phyloP scores from a whole-genome alignment of 2,888 invertebrate species.

The Lithophane semibrunnea region DNA sequence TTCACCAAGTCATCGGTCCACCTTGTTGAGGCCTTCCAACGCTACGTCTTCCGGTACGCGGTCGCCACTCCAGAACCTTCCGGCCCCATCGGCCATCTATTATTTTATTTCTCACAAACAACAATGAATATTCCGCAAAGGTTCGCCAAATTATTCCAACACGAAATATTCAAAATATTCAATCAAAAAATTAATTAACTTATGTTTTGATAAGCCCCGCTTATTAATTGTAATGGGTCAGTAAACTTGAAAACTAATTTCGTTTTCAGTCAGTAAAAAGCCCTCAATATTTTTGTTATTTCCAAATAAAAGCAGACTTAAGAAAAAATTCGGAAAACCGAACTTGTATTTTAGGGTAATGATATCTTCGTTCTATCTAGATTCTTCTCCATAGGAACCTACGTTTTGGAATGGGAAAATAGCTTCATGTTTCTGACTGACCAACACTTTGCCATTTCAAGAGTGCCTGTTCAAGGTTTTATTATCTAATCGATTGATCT shows the following conservation, averaged over 20 bases:
- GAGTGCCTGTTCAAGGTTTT: not conserved
- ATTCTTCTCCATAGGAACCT: not conserved
- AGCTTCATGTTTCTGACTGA: not conserved
- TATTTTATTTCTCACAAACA: not conserved
- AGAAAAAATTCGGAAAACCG: slow-evolving; percentile 1
- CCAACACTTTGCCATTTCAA: not conserved
- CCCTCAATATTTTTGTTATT: slow-evolving; percentile 50
- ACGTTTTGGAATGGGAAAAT: not conserved
- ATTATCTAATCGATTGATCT: too few relatives aligned
- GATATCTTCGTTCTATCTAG: not conserved
- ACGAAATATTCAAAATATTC: slow-evolving; percentile 57
- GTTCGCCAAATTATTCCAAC: slow-evolving; percentile 31
- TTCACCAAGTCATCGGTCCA: not conserved
- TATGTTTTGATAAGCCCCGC: slow-evolving; percentile 59
- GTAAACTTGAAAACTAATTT: slow-evolving; percentile 66
- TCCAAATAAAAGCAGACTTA: slow-evolving; percentile 19
- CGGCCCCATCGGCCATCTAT: not conserved
- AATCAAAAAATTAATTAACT: slow-evolving; percentile 67
- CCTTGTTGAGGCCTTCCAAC: not conserved
- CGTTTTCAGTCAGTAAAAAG: slow-evolving; percentile 45
- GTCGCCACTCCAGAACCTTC: not conserved
- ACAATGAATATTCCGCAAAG: slow-evolving; percentile 31
- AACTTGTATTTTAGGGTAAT: slow-evolving; percentile 1
- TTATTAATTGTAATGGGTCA: slow-evolving; percentile 66
- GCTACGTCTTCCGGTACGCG: not conserved